Conservation (phyloP, 1,140 invertebrate species). For the Saccostrea glomerata region DNA sequence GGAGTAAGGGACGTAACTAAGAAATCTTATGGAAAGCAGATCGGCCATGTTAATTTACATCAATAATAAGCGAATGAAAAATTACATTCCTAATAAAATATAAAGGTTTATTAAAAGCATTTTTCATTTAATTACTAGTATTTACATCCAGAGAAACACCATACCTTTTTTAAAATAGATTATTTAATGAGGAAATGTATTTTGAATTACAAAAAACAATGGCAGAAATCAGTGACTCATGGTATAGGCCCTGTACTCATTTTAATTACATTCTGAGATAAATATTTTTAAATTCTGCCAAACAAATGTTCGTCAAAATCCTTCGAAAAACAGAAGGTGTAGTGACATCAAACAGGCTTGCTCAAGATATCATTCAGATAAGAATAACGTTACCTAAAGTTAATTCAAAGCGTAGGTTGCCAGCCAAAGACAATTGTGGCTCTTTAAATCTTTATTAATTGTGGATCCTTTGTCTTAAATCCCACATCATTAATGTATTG, state of each 20-base stretch:
- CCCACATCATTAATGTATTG: background rate
- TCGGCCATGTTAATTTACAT: background rate
- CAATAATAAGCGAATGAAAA: background rate
- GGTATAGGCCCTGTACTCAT: background rate
- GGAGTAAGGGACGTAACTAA: background rate
- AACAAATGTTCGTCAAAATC: background rate
- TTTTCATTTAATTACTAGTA: background rate
- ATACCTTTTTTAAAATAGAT: no score
- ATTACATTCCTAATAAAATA: background rate
- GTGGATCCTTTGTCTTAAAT: slow-evolving; percentile 3
- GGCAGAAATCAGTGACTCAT: background rate
- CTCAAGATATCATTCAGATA: background rate
- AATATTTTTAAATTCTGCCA: background rate
- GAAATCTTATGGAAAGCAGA: background rate
- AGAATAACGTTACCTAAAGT: background rate
- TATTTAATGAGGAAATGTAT: no score
- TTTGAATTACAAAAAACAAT: no score
- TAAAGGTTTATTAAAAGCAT: background rate
- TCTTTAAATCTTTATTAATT: background rate
- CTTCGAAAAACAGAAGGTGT: background rate
- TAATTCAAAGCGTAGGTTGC: background rate
- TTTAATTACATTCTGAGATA: background rate
- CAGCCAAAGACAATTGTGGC: background rate
- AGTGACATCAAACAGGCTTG: background rate
- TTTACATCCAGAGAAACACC: background rate